Evolutionary conservation across 2,113 vertebrate genomes (phyloP), one percentile per base, ranked within the genome.

Genomic region (Mus musculus): DNA sequence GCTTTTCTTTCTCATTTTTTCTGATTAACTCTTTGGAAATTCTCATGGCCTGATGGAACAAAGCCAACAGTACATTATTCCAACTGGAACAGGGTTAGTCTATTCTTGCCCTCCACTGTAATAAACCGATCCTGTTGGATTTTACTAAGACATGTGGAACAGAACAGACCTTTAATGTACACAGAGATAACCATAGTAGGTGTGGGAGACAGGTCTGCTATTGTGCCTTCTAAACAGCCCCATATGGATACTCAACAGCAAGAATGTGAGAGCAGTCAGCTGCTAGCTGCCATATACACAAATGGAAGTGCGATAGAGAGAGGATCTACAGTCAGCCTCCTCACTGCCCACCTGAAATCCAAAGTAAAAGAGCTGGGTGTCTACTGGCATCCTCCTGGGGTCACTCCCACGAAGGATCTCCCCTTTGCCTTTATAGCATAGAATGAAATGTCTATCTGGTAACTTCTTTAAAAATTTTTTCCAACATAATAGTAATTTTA

Each of bases 21-120:
- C 99, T 98, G 39, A 99, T 97, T 91, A 99, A 96, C 96, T 99
- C 99, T 95, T 99, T 99, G 61, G 99, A 99, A 81, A 99, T 88
- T 16, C 98, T 97, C 98, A 99, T 92, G 78, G 99, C 98, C 99
- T 99, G 96, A 56, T 87, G 78, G 78, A 93, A 76, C 16, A 93
- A 93, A 96, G 87, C 26, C 87, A 72, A 77, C 61, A 90, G 17
- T 26, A 16, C 65, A 17, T 19, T 22, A 33, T 42, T 75, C 36
- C 72, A 46, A 28, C 2, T 71, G 71, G n/a, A 49, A 87, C 6
- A 30, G 69, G 33, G 2, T 65, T 30, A 56, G 17, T 24, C 9
- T 52, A 26, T 28, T 56, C 17, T 67, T 67, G 42, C 61, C 71
- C 46, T 92, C 16, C 26, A 11, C 0, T 39, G 36, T 81, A 65